These are phyloP conservation scores for Phaethornis superciliosus DNA, from an alignment of 2,113 vertebrate genomes.

Conservation along the genomic window DNA sequence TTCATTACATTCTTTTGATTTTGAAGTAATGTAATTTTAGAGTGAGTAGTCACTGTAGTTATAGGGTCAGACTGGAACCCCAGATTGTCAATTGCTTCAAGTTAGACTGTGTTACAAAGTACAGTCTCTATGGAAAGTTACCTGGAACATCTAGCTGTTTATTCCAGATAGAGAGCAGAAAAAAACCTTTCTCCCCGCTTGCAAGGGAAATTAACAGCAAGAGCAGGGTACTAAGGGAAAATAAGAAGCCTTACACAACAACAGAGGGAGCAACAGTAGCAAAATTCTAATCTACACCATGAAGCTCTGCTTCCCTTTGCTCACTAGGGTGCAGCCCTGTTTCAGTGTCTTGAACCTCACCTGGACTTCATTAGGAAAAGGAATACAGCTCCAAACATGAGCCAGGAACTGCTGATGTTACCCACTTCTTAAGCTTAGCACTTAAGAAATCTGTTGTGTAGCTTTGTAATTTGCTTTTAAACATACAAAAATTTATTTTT, in stretches of 20 bases:
- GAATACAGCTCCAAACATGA: not conserved
- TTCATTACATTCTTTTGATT: not conserved
- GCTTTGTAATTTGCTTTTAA: conserved; percentile 1
- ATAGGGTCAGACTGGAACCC: not conserved
- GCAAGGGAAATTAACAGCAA: not conserved
- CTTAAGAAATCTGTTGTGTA: not conserved
- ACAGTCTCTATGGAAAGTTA: not conserved
- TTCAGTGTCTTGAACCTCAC: not conserved
- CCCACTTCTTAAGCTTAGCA: not conserved
- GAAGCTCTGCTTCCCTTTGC: not conserved
- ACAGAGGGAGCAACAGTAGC: not conserved
- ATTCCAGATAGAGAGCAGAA: not conserved
- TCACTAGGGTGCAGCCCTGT: conserved; percentile 6
- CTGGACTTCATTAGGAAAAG: not conserved
- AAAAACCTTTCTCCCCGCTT: fast-evolving
- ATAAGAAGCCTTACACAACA: not conserved
- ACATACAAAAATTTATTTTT: not conserved
- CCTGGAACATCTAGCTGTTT: too few relatives aligned
- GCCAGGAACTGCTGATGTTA: not conserved
- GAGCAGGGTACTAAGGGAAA: not conserved
- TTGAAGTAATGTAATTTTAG: not conserved
- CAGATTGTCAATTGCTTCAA: not conserved
- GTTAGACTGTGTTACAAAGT: not conserved
- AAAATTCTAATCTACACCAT: fast-evolving
- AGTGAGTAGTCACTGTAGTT: not conserved